Evolutionary conservation across 37 sponge, comb jelly and placozoan species (phyloP).

Genomic region (Geodia barretti): DNA sequence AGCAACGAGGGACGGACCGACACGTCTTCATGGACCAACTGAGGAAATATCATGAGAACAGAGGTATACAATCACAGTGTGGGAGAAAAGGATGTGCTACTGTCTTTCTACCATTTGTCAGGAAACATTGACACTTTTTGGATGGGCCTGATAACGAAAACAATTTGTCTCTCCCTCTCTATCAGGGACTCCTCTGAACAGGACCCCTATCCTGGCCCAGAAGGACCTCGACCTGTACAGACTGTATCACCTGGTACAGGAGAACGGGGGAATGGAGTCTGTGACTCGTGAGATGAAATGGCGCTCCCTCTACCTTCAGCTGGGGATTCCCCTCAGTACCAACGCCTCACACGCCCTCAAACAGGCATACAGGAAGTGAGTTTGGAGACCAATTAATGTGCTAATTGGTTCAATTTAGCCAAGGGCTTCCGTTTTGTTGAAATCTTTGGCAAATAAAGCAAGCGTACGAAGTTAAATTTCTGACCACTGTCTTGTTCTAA

Average conservation of each 20-base stretch:
- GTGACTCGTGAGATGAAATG: conserved; percentile 85
- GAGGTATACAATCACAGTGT: conserved; percentile 12
- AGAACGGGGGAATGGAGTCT: conserved; percentile 82
- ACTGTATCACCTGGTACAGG: conserved; percentile 71
- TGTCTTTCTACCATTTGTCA: too few species aligned
- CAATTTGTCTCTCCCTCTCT: background rate
- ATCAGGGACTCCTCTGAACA: conserved; percentile 62
- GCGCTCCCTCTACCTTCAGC: conserved; percentile 69
- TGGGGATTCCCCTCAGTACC: conserved; percentile 63
- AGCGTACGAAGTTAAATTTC: too few species aligned
- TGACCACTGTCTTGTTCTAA: too few species aligned
- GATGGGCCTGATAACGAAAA: background rate
- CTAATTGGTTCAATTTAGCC: too few species aligned
- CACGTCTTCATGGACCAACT: conserved; percentile 49
- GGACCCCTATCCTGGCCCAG: conserved; percentile 65
- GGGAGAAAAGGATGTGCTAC: too few species aligned
- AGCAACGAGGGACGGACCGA: conserved; percentile 13
- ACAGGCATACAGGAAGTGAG: conserved; percentile 78
- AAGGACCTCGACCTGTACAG: conserved; percentile 68
- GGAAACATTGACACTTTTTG: too few species aligned
- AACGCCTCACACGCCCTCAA: conserved; percentile 56
- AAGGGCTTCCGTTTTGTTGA: too few species aligned
- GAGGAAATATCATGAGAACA: conserved; percentile 51
- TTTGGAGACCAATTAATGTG: background rate
- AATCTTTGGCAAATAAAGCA: too few species aligned